Conservation (phyloP, 1,140 invertebrate species). For the Nephila pilipes region DNA sequence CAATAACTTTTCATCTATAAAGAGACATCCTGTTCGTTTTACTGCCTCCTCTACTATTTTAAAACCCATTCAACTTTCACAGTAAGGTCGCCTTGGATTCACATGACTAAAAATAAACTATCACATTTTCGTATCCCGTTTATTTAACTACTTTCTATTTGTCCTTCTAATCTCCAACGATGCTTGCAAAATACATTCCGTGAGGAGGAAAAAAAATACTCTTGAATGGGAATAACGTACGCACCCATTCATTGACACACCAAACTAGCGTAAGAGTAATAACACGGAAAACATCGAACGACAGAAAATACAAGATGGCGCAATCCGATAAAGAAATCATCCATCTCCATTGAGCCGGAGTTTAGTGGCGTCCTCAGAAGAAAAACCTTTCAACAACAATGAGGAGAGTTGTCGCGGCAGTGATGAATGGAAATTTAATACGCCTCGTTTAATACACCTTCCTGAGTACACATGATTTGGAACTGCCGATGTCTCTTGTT, state of each 20-base stretch:
- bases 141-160: too few relatives aligned
- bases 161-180: not conserved
- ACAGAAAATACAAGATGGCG: not conserved
- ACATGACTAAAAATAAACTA: too few relatives aligned
- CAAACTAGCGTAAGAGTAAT: not conserved
- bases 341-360: not conserved
- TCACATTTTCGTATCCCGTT: too few relatives aligned
- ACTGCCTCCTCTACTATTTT: too few relatives aligned
- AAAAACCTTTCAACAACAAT: slow-evolving; percentile 14
- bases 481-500: not conserved
- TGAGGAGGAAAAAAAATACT: too few relatives aligned
- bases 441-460: slow-evolving; percentile 12
- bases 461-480: not conserved
- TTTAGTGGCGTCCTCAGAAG: slow-evolving; percentile 7
- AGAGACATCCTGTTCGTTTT: too few relatives aligned
- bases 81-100: too few relatives aligned
- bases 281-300: not conserved
- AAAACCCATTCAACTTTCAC: too few relatives aligned
- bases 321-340: not conserved
- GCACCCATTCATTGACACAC: not conserved
- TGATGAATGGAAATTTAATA: not conserved
- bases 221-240: not conserved
- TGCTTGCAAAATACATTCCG: not conserved
- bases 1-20: too few relatives aligned
- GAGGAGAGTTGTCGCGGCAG: not conserved